These are phyloP conservation scores for Archilochus colubris DNA, from an alignment of 2,113 vertebrate species.

Conservation along the genomic window DNA sequence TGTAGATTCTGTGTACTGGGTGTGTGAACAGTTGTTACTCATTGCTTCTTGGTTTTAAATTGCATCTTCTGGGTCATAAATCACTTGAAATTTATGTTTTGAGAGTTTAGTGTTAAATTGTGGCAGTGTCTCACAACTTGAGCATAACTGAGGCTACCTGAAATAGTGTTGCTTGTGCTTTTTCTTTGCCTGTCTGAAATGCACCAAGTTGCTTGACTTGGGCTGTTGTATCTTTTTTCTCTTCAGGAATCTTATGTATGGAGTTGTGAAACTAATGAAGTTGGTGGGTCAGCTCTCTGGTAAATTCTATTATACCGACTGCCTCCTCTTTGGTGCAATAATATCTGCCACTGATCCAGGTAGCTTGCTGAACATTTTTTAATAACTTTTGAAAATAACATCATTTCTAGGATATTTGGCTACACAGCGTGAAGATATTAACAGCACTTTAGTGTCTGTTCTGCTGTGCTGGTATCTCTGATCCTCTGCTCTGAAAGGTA, in stretches of 20 bases:
- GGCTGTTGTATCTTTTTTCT: background rate
- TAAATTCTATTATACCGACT: constrained; percentile 98
- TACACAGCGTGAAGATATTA: background rate
- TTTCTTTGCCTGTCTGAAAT: background rate
- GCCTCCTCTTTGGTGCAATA: constrained; percentile 96
- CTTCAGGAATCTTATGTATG: constrained; percentile 95
- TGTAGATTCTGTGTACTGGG: background rate
- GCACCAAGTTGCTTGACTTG: background rate
- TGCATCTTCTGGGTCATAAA: background rate
- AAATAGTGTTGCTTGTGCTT: background rate
- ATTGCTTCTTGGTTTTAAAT: background rate
- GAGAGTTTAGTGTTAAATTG: background rate
- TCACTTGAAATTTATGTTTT: background rate
- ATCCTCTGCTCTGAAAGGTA: background rate
- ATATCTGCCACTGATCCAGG: constrained; percentile 99
- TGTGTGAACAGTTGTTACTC: background rate
- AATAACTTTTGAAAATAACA: background rate
- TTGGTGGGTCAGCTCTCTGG: constrained; percentile 89
- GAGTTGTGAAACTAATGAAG: constrained; percentile 96
- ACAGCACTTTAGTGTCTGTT: background rate
- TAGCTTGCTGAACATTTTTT: constrained; percentile 47
- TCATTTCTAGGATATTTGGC: background rate
- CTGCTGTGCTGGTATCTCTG: background rate
- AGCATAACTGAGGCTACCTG: background rate
- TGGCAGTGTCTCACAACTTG: background rate